Evolutionary conservation across 2,113 vertebrate genomes (phyloP), one percentile per base, ranked within the genome.

Genomic region (Tachysurus fulvidraco): DNA sequence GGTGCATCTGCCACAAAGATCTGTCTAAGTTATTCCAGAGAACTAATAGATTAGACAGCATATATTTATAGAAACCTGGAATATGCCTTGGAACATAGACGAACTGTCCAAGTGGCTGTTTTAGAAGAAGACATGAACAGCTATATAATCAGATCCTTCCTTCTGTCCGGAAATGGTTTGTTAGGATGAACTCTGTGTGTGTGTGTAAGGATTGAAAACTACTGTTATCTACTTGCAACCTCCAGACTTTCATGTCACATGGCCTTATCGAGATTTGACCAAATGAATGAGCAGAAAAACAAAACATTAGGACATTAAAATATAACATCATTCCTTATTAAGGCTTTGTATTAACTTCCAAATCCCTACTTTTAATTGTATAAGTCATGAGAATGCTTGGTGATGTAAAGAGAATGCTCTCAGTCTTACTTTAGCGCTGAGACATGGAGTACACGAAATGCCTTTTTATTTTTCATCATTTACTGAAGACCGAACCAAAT

Each of bases 331-430:
- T 65, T 13, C 28, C 4, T 30, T 5, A 67, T 16, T n/a, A 67
- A 8, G 65, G 36, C 11, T 73, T 23, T 16, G 21, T 41, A 8
- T 23, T 73, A 11, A 44, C 3, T 1, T 7, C 44, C 17, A 25
- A 25, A 9, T 50, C 46, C 2, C 36, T 36, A 36, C 21, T 62
- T 1, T 14, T 2, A 19, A 16, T 28, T 82, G 81, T 78, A 60
- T 73, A 65, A 60, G 59, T 57, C 71, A 54, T 89, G 81, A 86
- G 83, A 67, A 74, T 74, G 67, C 84, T 81, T 62, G n/a, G 59
- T 87, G 85, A 88, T 89, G 88, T 89, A 89, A 89, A 84, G 86
- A 86, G 78, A 50, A 41, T 46, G 78, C 19, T 36, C 0, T 57
- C n/a, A 44, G 52, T 36, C 46, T 64, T 52, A 25, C 44, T 77